Conservation (phyloP, 2,888 invertebrate species). For the Drosophila maculinotata region DNA sequence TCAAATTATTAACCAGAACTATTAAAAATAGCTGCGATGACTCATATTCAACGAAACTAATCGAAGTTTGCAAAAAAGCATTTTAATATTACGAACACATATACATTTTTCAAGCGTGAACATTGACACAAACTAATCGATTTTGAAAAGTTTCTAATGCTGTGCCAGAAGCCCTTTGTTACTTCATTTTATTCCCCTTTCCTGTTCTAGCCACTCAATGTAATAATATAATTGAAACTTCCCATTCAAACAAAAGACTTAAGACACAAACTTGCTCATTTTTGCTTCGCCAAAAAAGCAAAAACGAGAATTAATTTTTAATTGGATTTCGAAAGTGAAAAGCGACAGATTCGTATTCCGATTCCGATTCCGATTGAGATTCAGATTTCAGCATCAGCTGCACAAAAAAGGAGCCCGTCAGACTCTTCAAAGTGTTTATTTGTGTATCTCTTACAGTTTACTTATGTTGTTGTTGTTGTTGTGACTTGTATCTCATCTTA, state of each 20-base stretch:
- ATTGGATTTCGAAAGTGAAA: slow-evolving; percentile 75
- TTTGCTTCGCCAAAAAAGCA: slow-evolving; percentile 8
- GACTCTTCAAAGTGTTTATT: slow-evolving; percentile 69
- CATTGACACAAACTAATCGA: too few relatives aligned
- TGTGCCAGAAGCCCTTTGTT: not conserved
- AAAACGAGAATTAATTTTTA: slow-evolving; percentile 42
- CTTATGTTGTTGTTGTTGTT: slow-evolving; percentile 27
- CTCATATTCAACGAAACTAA: slow-evolving; percentile 2
- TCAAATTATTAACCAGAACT: not conserved
- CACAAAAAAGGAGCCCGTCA: slow-evolving; percentile 64
- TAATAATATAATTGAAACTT: slow-evolving; percentile 8
- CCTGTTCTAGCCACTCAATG: slow-evolving; percentile 6
- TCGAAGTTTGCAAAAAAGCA: too few relatives aligned
- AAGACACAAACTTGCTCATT: slow-evolving; percentile 39
- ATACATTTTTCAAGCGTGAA: too few relatives aligned
- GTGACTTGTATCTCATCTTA: slow-evolving; percentile 21
- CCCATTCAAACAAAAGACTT: slow-evolving; percentile 43
- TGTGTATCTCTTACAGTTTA: slow-evolving; percentile 73
- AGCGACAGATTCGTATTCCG: slow-evolving; percentile 40
- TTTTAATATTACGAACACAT: too few relatives aligned
- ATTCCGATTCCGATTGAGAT: too few relatives aligned
- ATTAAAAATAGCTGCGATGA: not conserved
- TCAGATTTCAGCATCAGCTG: slow-evolving; percentile 40
- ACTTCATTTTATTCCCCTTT: not conserved
- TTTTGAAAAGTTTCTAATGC: too few relatives aligned